These are phyloP conservation scores for Marasmarcha lunaedactyla DNA, from an alignment of 2,888 invertebrate genomes.

Conservation along the genomic window DNA sequence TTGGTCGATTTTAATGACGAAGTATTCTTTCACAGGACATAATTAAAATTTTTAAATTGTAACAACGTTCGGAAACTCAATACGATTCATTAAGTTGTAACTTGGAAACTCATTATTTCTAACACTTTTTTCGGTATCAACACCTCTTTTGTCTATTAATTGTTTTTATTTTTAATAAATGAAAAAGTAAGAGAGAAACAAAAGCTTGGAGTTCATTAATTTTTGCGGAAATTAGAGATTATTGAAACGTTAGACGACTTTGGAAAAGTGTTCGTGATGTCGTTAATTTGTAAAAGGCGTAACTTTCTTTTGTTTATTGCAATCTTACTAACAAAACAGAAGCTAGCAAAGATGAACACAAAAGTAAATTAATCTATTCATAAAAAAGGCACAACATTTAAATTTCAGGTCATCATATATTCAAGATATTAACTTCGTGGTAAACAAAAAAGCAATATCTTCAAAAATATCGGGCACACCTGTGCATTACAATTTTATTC, in stretches of 20 bases:
- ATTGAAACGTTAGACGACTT: constrained; percentile 22
- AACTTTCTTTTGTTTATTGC: too few relatives aligned
- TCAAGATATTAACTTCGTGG: constrained; percentile 27
- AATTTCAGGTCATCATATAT: too few relatives aligned
- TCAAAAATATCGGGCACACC: constrained; percentile 64
- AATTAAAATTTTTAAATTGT: too few relatives aligned
- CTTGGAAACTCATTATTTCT: constrained; percentile 37
- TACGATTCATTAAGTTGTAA: neutral
- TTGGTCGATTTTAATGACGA: too few relatives aligned
- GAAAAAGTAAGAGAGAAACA: constrained; percentile 23
- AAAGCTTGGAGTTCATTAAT: constrained; percentile 33
- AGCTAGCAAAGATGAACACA: too few relatives aligned
- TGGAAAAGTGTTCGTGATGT: too few relatives aligned
- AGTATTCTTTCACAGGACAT: too few relatives aligned
- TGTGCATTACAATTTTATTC: constrained; percentile 67
- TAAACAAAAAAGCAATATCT: constrained; percentile 66
- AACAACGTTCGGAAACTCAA: neutral
- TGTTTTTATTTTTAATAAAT: constrained; percentile 40
- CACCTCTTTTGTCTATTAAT: constrained; percentile 56
- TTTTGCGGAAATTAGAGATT: constrained; percentile 55
- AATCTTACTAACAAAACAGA: too few relatives aligned
- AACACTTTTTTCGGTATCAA: constrained; percentile 48
- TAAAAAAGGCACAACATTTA: too few relatives aligned
- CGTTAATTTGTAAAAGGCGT: too few relatives aligned
- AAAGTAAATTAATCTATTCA: too few relatives aligned